Percentiles rank a stretch among this genome's conserved stretches.
phyloP scores from a whole-genome alignment of 2,113 vertebrate genomes.

The Cynopterus brachyotis region DNA sequence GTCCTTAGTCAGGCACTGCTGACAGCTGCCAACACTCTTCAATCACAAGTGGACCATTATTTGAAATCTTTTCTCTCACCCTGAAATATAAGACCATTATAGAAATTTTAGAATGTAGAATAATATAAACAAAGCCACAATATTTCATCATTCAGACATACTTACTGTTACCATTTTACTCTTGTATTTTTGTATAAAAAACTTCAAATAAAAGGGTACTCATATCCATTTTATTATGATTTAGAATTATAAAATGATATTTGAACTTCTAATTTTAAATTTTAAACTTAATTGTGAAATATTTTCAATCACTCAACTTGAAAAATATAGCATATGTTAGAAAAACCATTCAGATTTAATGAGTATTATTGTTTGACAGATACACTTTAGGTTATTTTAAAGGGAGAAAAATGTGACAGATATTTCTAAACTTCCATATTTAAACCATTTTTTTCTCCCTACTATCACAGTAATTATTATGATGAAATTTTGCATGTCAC shows the following conservation, averaged over 20 bases:
- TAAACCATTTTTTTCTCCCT: background rate
- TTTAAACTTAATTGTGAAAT: background rate
- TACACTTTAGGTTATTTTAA: background rate
- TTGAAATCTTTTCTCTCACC: background rate
- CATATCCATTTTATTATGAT: background rate
- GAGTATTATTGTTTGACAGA: background rate
- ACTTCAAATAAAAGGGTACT: background rate
- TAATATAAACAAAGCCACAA: background rate
- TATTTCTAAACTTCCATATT: background rate
- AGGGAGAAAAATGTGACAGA: background rate
- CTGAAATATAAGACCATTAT: background rate
- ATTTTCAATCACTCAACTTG: background rate
- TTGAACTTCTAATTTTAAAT: background rate
- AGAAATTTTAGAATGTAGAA: background rate
- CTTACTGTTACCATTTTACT: background rate
- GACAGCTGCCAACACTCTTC: slow-evolving; percentile 54
- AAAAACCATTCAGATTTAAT: background rate
- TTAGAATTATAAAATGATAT: background rate
- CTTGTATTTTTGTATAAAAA: background rate
- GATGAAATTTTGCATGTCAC: background rate
- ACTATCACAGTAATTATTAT: background rate
- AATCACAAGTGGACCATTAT: slow-evolving; percentile 12
- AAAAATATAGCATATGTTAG: background rate
- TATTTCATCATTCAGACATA: background rate
- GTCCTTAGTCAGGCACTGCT: background rate